Evolutionary conservation across 1,140 invertebrate species (phyloP).

Genomic region (Cydia amplana): DNA sequence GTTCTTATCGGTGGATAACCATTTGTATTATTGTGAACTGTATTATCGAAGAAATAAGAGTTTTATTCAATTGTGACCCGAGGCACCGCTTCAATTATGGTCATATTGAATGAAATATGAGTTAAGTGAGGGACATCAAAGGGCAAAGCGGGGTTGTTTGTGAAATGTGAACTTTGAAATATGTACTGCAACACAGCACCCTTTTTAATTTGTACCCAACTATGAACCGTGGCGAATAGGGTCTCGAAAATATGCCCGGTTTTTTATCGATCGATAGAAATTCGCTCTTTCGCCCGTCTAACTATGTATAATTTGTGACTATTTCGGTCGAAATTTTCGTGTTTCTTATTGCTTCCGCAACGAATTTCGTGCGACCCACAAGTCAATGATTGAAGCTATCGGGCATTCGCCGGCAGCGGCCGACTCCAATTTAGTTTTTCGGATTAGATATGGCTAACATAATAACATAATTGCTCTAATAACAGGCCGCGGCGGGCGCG

Average conservation of each 20-base stretch:
- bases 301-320: slow-evolving; percentile 63
- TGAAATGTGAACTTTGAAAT: slow-evolving; percentile 76
- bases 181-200: slow-evolving; percentile 65
- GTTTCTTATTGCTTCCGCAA: slow-evolving; percentile 79
- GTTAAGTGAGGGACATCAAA: slow-evolving; percentile 78
- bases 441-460: slow-evolving; percentile 79
- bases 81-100: slow-evolving; percentile 72
- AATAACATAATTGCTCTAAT: slow-evolving; percentile 80
- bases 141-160: slow-evolving; percentile 69
- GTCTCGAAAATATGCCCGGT: slow-evolving; percentile 52
- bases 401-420: slow-evolving; percentile 75
- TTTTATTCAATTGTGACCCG: slow-evolving; percentile 57
- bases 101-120: slow-evolving; percentile 78
- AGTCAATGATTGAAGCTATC: slow-evolving; percentile 77
- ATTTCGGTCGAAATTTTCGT: slow-evolving; percentile 69
- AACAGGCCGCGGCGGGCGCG: slow-evolving; percentile 65
- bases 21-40: slow-evolving; percentile 59
- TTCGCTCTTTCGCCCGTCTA: slow-evolving; percentile 50
- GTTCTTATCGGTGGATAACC: slow-evolving; percentile 54
- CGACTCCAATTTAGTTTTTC: slow-evolving; percentile 78
- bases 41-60: slow-evolving; percentile 56
- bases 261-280: slow-evolving; percentile 54
- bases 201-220: slow-evolving; percentile 77
- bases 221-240: slow-evolving; percentile 67
- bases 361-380: slow-evolving; percentile 78